Evolutionary conservation across 2,888 invertebrate genomes (phyloP).

Genomic region (Xanthorhoe designata): DNA sequence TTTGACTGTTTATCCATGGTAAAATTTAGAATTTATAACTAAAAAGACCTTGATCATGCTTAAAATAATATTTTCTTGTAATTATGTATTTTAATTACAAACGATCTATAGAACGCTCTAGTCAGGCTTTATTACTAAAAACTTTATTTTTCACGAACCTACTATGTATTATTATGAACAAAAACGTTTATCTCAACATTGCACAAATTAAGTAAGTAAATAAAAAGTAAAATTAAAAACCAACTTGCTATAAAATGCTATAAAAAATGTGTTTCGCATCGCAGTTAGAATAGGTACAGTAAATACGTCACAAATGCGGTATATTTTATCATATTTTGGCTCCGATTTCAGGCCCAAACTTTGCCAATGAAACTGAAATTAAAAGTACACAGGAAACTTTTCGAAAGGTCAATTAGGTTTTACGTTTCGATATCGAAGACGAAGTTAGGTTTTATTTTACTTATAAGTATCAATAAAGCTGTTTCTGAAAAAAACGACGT

Average conservation of each 20-base stretch:
- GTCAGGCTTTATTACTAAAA: no score
- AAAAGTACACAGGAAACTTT: slow-evolving; percentile 28
- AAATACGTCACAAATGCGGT: slow-evolving; percentile 17
- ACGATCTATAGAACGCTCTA: no score
- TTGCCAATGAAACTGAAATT: slow-evolving; percentile 20
- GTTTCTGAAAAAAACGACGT: no score
- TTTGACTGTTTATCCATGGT: no score
- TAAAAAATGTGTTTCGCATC: not conserved
- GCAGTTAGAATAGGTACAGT: not conserved
- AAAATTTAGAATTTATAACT: no score
- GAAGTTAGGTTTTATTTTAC: slow-evolving; percentile 4
- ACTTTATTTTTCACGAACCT: no score
- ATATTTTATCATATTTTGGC: slow-evolving; percentile 32
- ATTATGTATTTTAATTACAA: no score
- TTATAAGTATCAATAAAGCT: not conserved
- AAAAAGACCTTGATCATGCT: no score
- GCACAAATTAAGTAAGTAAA: no score
- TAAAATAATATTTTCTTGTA: no score
- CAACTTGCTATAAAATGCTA: not conserved
- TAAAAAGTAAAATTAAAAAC: not conserved
- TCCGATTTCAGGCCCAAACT: slow-evolving; percentile 25
- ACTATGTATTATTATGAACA: no score
- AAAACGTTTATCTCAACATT: no score
- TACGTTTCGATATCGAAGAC: slow-evolving; percentile 18
- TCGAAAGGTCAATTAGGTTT: slow-evolving; percentile 28